phyloP scores from a whole-genome alignment of 2,888 invertebrate genomes.

The Uropetala carovei region DNA sequence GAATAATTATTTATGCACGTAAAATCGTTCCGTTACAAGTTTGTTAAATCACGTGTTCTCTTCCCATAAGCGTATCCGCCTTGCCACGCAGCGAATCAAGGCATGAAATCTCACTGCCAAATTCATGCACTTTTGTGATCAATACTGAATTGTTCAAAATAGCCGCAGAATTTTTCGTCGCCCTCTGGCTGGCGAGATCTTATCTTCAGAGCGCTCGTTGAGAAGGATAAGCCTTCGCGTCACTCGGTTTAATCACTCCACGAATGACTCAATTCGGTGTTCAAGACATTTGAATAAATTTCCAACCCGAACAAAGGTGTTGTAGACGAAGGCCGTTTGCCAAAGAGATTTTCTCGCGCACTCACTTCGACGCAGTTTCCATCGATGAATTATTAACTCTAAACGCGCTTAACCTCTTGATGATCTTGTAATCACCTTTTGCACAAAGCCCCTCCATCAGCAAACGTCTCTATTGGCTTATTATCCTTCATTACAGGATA shows the following conservation, averaged over 20 bases:
- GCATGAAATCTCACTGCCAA: no score
- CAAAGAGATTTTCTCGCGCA: background rate
- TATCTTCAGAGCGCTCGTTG: background rate
- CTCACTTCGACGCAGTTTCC: background rate
- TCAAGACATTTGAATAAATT: background rate
- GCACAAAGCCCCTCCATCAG: background rate
- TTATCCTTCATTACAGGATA: background rate
- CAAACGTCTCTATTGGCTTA: background rate
- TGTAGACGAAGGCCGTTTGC: background rate
- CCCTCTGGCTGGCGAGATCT: background rate
- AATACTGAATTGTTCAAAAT: no score
- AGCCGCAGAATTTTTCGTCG: no score
- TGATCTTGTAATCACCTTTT: background rate
- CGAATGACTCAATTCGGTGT: background rate
- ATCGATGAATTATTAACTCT: background rate
- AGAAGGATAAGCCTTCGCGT: background rate
- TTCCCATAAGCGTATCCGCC: no score
- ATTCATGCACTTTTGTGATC: no score
- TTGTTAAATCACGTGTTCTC: no score
- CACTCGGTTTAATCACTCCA: background rate
- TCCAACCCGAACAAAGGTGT: background rate
- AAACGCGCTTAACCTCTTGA: background rate
- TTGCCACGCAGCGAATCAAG: no score
- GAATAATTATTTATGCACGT: no score
- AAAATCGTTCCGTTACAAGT: no score